Evolutionary conservation across 1,140 invertebrate genomes (phyloP), one percentile per base, ranked within the genome.

Genomic region (Aphelenchoides avenae): DNA sequence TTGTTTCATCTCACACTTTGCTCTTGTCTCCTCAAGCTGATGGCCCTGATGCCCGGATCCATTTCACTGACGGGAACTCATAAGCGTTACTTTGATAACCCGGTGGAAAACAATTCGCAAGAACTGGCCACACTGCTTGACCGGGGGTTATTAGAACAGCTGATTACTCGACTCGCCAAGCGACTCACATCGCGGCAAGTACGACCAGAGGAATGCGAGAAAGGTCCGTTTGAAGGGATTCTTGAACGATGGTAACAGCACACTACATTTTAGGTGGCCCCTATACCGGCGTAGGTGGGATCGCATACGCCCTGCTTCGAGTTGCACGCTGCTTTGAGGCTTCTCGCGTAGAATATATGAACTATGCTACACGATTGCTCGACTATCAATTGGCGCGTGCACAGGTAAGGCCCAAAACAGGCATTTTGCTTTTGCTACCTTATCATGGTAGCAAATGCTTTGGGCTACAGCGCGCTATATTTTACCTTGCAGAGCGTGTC

Each of bases 221-320:
- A 57, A 11, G 54, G 54, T 57, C n/a, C 50, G 18, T 3, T 11
- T 22, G 24, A 58, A 29, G 46, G 6, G 7, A 9, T 39, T 11
- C 27, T n/a, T 40, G 18, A 15, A 20, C n/a, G 20, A 13, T 66
- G 9, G 13, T 37, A 26, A 24, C 22, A 50, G n/a, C n/a, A n/a
- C n/a, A n/a, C n/a, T 20, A 53, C 9, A 6, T 52, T 43, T n/a
- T 11, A 64, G 43, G 29, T 39, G 58, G 51, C n/a, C 58, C 58
- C 11, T 61, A 61, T 50, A 41, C 43, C 26, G 58, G 58, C 6
- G 33, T 30, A 5, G 27, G 30, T n/a, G 58, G 58, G 2, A 51
- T 61, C 43, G 58, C 33, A 3, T 61, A 41, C 39, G 30, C 58
- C 22, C 24, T 61, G 3, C 27, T 61, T 18, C 54, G 26, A 24